Percentiles rank a stretch among this genome's conserved stretches.
These are phyloP conservation scores for Hirundo rustica DNA, from an alignment of 2,797 vertebrate genomes.

Conservation along the genomic window DNA sequence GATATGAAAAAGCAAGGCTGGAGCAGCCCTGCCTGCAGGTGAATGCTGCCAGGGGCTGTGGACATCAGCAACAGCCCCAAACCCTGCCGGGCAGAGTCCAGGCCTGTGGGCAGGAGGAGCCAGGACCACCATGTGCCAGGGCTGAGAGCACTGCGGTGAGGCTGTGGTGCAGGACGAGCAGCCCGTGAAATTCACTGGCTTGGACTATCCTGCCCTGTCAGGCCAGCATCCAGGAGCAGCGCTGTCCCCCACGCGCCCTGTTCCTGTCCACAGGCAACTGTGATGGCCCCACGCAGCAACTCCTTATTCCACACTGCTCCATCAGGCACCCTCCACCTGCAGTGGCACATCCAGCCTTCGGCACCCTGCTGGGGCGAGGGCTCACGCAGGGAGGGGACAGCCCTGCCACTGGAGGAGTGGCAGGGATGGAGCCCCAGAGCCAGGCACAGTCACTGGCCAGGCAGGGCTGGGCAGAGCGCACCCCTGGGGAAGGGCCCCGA, in stretches of 20 bases:
- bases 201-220: background rate
- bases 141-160: background rate
- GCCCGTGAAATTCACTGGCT: background rate
- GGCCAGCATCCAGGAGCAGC: background rate
- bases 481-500: background rate
- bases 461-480: background rate
- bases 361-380: background rate
- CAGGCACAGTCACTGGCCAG: background rate
- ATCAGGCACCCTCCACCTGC: background rate
- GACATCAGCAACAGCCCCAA: background rate
- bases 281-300: background rate
- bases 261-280: background rate
- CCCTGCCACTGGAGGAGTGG: background rate
- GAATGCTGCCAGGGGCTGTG: background rate
- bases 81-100: accelerated
- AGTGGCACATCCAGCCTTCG: background rate
- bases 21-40: background rate
- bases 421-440: background rate
- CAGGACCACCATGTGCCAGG: background rate
- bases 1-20: background rate
- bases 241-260: background rate
- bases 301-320: background rate
- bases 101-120: background rate
- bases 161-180: background rate
- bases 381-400: background rate